Percentiles rank a stretch among this genome's conserved stretches.
Conservation (phyloP, 2,113 vertebrate species). For the Sciurus niger region DNA sequence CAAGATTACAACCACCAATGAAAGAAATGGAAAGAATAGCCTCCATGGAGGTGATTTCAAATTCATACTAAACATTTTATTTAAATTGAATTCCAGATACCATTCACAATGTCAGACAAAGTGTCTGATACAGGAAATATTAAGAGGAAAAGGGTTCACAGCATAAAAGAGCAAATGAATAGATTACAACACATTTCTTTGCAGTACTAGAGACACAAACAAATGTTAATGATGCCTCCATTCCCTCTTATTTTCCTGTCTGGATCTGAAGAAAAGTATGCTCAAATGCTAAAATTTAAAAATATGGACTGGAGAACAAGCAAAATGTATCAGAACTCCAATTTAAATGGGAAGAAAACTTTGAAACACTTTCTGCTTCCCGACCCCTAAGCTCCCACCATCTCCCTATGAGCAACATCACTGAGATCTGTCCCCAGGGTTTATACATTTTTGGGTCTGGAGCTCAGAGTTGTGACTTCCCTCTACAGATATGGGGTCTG, state of each 20-base stretch:
- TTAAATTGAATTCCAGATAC: not conserved
- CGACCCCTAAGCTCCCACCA: too few species aligned
- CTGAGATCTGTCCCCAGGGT: not conserved
- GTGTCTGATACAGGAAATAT: not conserved
- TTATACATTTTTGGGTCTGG: not conserved
- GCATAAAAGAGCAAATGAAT: not conserved
- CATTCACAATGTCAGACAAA: not conserved
- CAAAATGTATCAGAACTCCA: not conserved
- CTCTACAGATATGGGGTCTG: conserved; percentile 61
- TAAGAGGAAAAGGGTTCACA: not conserved
- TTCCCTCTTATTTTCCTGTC: not conserved
- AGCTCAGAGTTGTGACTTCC: not conserved
- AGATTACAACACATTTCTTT: not conserved
- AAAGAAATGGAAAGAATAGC: not conserved
- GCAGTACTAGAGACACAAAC: not conserved
- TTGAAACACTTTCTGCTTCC: not conserved
- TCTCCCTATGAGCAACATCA: not conserved
- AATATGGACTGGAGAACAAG: not conserved
- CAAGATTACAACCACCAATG: not conserved
- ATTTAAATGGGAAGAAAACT: not conserved
- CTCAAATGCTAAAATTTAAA: not conserved
- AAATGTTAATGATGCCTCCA: not conserved
- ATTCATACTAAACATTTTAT: not conserved
- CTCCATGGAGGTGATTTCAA: not conserved
- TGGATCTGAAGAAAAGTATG: not conserved